Percentiles rank a stretch among this genome's conserved stretches.
Conservation (phyloP, 2,113 vertebrate genomes). For the Oenanthe melanoleuca region DNA sequence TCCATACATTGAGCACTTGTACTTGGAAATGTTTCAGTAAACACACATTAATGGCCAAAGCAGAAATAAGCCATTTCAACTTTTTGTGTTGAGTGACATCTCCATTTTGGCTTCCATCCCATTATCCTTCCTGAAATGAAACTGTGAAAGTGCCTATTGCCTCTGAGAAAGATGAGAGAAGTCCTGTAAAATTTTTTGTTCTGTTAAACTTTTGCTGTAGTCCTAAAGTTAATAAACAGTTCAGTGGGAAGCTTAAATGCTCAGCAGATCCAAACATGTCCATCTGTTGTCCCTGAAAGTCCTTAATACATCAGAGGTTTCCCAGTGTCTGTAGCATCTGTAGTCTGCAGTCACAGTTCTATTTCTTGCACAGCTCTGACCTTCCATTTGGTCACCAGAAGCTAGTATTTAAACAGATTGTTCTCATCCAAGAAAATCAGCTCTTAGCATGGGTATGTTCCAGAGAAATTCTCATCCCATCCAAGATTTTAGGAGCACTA, state of each 20-base stretch:
- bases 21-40: background rate
- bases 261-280: constrained; percentile 39
- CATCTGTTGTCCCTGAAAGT: constrained; percentile 59
- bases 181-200: background rate
- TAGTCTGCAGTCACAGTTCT: constrained; percentile 41
- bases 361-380: constrained; percentile 16
- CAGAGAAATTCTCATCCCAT: background rate
- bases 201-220: background rate
- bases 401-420: background rate
- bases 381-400: constrained; percentile 14
- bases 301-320: constrained; percentile 48
- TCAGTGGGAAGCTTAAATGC: background rate
- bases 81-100: background rate
- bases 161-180: background rate
- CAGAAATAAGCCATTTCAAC: background rate
- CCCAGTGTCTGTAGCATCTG: constrained; percentile 56
- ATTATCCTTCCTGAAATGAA: background rate
- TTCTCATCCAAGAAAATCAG: background rate
- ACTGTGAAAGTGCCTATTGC: background rate
- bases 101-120: background rate
- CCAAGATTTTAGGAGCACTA: background rate
- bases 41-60: background rate
- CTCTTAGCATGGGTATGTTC: background rate
- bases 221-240: constrained; percentile 40
- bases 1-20: background rate